Percentiles rank a stretch among this genome's conserved stretches.
phyloP scores from a whole-genome alignment of 2,113 vertebrate genomes.

The Oriolus oriolus region DNA sequence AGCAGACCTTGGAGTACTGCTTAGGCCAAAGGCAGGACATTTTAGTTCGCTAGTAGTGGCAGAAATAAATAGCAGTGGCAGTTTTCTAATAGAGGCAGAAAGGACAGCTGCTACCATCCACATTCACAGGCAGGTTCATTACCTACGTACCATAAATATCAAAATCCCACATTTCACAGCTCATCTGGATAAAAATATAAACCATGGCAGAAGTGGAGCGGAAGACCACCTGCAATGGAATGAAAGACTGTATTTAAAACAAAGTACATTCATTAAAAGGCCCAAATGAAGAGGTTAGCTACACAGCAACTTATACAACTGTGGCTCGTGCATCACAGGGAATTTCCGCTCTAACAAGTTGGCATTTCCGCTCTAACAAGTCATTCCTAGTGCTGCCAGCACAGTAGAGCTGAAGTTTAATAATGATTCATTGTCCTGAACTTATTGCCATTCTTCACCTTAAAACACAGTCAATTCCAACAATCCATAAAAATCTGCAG shows the following conservation, averaged over 20 bases:
- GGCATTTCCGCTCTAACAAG: not conserved
- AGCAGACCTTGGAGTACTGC: not conserved
- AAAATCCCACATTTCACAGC: constrained; percentile 99
- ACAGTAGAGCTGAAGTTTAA: not conserved
- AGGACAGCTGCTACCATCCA: not conserved
- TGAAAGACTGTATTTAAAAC: not conserved
- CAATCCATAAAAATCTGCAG: not conserved
- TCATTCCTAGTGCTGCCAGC: not conserved
- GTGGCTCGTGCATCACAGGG: not conserved
- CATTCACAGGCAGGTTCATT: not conserved
- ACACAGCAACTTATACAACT: not conserved
- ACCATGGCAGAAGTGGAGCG: constrained; percentile 98
- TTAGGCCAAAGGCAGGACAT: not conserved
- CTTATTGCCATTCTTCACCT: not conserved
- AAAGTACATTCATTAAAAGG: not conserved
- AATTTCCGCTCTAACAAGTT: not conserved
- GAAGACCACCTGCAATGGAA: constrained; percentile 88
- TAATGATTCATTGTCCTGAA: not conserved
- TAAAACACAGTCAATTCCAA: not conserved
- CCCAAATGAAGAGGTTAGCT: not conserved
- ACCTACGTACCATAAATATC: constrained; percentile 90
- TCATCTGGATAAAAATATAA: constrained; percentile 99
- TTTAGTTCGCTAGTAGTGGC: not conserved
- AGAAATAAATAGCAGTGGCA: not conserved
- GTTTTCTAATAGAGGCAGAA: not conserved